Evolutionary conservation across 2,888 invertebrate genomes (phyloP), one percentile per base, ranked within the genome.

Genomic region (Melanotus villosus): DNA sequence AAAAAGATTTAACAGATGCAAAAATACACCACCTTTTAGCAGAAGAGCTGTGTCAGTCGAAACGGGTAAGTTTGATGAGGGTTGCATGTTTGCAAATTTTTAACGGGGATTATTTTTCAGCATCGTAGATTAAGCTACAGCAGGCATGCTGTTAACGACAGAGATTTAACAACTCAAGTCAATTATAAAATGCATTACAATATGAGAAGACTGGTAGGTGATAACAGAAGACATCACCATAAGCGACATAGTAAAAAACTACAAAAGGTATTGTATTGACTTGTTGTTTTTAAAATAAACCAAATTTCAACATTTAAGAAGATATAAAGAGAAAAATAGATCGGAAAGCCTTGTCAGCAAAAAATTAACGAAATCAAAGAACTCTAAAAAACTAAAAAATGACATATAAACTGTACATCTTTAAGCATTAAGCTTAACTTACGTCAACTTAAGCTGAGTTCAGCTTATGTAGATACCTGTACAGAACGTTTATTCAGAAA

Each of bases 161-260:
- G 92, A 68, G 96, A 96, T 86, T 88, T 96, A 74, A 92, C 93
- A 66, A 95, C 93, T 36, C 94, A 94, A 88, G 88, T 90, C 81
- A 95, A 94, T 88, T 95, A 96, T 85, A 93, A 92, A 85, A 93
- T 94, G 85, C 95, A 95, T 84, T 93, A 94, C 91, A 96, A 96
- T 82, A 95, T 95, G 82, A 88, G 96, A 64, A 89, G 95, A 50
- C 88, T 96, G 84, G 93, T 96, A 63, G 95, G 94, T 73, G 95
- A 95, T 82, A 91, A 93, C 78, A 93, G 93, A 81, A 92, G 94
- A 83, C 91, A 91, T 76, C 94, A 94, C 79, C 84, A 84, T 65
- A 85, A 85, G 73, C 93, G 94, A 79, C 91, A 94, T 77, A 95
- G 94, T 87, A 95, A 94, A 88, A 92, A 93, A 80, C 86, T 92